Evolutionary conservation across 2,797 vertebrate genomes (phyloP).

Genomic region (Petrocephalus sullivani): DNA sequence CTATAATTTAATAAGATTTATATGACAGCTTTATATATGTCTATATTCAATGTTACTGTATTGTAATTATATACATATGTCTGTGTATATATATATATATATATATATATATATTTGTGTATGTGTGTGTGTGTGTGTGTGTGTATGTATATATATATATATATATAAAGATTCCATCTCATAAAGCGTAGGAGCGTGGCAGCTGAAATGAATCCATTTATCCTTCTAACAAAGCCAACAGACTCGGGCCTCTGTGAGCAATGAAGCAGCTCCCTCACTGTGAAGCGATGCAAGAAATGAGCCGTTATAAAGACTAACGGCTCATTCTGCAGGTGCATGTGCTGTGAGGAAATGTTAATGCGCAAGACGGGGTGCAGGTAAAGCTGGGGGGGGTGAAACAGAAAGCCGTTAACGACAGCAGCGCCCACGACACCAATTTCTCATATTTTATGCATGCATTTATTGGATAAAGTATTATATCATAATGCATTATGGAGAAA

Average conservation of each 20-base stretch:
- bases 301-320: conserved; percentile 26
- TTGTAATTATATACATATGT: neutral
- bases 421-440: neutral
- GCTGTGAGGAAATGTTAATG: conserved; percentile 3
- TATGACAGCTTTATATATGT: too few species aligned
- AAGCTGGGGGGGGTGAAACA: neutral
- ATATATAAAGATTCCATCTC: neutral
- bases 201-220: conserved; percentile 25
- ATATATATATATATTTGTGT: too few species aligned
- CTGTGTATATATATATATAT: neutral
- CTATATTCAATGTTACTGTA: too few species aligned
- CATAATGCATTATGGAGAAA: conserved; percentile 9
- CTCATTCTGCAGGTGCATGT: conserved; percentile 9
- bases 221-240: conserved; percentile 16
- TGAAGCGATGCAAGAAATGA: conserved; percentile 18
- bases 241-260: neutral
- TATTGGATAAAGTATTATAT: conserved; percentile 10
- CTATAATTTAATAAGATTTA: too few species aligned
- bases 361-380: neutral
- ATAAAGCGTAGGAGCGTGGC: neutral
- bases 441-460: conserved; percentile 8
- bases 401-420: conserved; percentile 6
- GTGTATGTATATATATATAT: neutral
- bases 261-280: neutral
- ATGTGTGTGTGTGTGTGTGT: too few species aligned